These are phyloP conservation scores for Odontamblyopus lacepedii DNA, from an alignment of 2,797 vertebrate genomes.

Conservation along the genomic window DNA sequence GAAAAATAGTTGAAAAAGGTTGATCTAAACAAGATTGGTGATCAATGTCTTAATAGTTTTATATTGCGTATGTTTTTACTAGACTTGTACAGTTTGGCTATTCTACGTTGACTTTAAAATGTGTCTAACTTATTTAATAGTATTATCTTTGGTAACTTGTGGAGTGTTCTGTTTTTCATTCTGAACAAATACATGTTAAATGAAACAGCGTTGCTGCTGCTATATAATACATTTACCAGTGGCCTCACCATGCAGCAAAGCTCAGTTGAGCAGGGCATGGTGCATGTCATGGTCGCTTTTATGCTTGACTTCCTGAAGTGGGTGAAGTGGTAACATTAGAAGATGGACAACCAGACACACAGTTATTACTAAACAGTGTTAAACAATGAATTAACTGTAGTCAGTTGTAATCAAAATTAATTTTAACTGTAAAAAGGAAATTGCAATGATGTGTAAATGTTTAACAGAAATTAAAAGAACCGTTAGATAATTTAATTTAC, in stretches of 20 bases:
- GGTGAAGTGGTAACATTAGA: constrained; percentile 39
- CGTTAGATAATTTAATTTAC: background rate
- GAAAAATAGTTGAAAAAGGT: background rate
- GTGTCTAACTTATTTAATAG: background rate
- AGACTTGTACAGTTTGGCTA: no score
- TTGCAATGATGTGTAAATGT: background rate
- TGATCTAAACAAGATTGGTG: background rate
- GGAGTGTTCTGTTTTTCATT: background rate
- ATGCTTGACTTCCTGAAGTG: constrained; percentile 71
- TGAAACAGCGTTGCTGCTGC: background rate
- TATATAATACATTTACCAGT: constrained; percentile 29
- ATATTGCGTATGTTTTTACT: background rate
- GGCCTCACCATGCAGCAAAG: constrained; percentile 54
- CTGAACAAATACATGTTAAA: background rate
- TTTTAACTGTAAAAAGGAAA: background rate
- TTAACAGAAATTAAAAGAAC: background rate
- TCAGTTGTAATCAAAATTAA: background rate
- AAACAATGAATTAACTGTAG: constrained; percentile 17
- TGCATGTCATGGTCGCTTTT: constrained; percentile 74
- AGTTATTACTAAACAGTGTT: constrained; percentile 1
- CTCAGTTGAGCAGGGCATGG: constrained; percentile 44
- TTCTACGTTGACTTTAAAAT: background rate
- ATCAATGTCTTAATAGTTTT: background rate
- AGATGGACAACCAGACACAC: constrained; percentile 19
- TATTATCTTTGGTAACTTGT: background rate